Evolutionary conservation across 2,888 invertebrate species (phyloP), one percentile per base, ranked within the genome.

Genomic region (Priocnemis perturbator): DNA sequence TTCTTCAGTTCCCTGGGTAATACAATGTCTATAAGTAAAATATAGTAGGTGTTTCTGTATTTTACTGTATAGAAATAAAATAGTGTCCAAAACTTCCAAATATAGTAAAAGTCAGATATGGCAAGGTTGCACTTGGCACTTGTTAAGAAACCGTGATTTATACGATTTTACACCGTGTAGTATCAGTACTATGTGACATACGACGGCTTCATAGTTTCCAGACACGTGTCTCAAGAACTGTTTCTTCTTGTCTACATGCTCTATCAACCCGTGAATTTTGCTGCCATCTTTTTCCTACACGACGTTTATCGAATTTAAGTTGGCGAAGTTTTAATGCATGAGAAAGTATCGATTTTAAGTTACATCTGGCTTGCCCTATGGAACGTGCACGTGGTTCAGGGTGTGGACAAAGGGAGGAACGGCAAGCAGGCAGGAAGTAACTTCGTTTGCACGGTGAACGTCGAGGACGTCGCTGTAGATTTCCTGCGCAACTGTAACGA

Each of bases 1-100:
- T 77, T 26, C 67, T 82, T 11, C 77, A 83, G 11, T 81, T 83
- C 71, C 83, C 85, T 11, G 83, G 85, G 85, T 85, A 77, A 75
- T 30, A 65, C 11, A 7, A 23, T 26, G 14, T 44, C 19, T 52
- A 52, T 9, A 26, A 2, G 26, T 26, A 26, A 26, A 26, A 26
- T 26, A 26, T 26, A 26, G 3, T 26, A 26, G 26, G 26, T 5
- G 26, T 58, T 14, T 20, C 19, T 58, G 26, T 23, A 47, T 7
- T 57, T 53, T 59, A 14, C 15, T 3, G 52, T 15, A 45, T 2
- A 62, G 26, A 57, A 57, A 30, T 17, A 19, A 30, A n/a, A n/a
- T n/a, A n/a, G n/a, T n/a, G n/a, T n/a, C n/a, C n/a, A n/a, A n/a
- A n/a, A n/a, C n/a, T n/a, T n/a, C n/a, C n/a, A n/a, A n/a, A n/a